Evolutionary conservation across 37 sponge, comb jelly and placozoan genomes (phyloP).

Genomic region (Ephydatia muelleri): DNA sequence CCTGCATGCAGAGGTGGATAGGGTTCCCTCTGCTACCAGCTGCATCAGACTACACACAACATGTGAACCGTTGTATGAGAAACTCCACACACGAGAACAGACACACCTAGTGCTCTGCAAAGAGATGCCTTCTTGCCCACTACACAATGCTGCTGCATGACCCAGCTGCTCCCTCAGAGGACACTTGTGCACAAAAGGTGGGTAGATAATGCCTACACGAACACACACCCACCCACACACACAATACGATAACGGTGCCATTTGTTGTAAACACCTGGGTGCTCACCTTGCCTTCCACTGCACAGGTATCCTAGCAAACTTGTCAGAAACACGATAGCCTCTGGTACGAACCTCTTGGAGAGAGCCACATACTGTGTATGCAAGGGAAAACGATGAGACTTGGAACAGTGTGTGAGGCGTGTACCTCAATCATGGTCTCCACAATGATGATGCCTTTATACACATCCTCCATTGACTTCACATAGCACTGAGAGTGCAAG

Average conservation of each 20-base stretch:
- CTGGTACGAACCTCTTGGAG: slow-evolving; percentile 75
- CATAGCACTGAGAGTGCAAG: slow-evolving; percentile 11
- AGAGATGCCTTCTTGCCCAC: neutral
- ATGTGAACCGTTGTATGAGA: too few species aligned
- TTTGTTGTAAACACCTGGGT: too few species aligned
- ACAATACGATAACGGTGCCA: too few species aligned
- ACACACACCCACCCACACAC: neutral
- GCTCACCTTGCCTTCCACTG: neutral
- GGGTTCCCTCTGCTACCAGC: neutral
- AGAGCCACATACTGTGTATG: slow-evolving; percentile 49
- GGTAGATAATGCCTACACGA: neutral
- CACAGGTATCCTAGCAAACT: slow-evolving; percentile 25
- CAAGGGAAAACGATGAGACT: neutral
- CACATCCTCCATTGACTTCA: slow-evolving; percentile 28
- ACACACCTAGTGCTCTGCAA: neutral
- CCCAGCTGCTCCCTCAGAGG: neutral
- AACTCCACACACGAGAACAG: neutral
- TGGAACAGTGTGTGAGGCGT: neutral
- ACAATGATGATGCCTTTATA: slow-evolving; percentile 32
- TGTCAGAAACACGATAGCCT: slow-evolving; percentile 62
- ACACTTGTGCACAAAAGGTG: neutral
- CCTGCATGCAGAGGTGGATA: neutral
- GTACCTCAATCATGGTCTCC: slow-evolving; percentile 49
- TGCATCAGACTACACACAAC: neutral
- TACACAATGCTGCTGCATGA: neutral